Base-by-base conservation (phyloP, 2,888 invertebrate species). In the Pyrrhia umbra region DNA sequence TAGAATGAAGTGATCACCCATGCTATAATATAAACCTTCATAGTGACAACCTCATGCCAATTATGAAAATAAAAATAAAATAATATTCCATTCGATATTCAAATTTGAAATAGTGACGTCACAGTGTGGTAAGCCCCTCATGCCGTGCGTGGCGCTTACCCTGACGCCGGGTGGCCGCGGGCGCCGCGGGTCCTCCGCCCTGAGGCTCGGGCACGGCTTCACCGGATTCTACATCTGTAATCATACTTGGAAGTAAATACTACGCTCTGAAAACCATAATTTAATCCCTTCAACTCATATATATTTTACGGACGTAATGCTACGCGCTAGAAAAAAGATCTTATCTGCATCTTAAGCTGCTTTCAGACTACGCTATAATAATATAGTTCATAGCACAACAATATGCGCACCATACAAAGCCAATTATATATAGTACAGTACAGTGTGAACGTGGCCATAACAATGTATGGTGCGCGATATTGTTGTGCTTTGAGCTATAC, bases 171-270 rank as follows among this genome's bases (percentile, higher is more conserved):
- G 10, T 16, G 34, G 27, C 80, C 1, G 80, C 81, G 21, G 75
- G 34, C 43, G 81, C 56, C 40, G 80, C 67, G 49, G 81, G 82
- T 23, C 81, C 81, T 45, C 79, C 86, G 66, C 80, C 83, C 68
- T 87, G 85, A 23, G 51, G 46, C 42, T 83, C 77, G 56, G 81
- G 49, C 63, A 72, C 83, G 37, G 81, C 80, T 68, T 83, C 85
- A 66, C 88, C 89, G 81, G 77, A 70, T 77, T 92, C 92, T 90
- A 92, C 81, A 92, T 93, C 93, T 93, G 93, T 56, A 93, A 93
- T 79, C 76, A 90, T 55, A 87, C 65, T 42, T 67, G 56, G 16
- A 55, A 57, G 25, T 65, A n/a, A 56, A 39, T 52, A 72, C 20
- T 45, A 15, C 13, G 8, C 15, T 55, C 37, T 18, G 13, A 10